Conservation (phyloP, 1,140 invertebrate genomes). For the Pachypeltis micranthus region DNA sequence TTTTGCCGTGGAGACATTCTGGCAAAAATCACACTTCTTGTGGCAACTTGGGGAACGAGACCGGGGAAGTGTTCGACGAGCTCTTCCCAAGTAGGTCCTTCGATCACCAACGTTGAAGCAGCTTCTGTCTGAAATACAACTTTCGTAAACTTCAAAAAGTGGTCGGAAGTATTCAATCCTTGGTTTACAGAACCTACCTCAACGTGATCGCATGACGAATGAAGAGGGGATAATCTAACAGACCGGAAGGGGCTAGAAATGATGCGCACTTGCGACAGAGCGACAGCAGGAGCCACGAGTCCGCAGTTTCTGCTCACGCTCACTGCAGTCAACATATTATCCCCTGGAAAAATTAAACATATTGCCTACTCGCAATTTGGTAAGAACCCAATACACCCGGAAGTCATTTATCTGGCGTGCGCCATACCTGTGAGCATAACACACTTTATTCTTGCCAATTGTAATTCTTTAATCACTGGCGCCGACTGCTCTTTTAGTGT, state of each 20-base stretch:
- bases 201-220: constrained; percentile 13
- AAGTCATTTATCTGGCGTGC: no score
- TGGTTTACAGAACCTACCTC: constrained; percentile 10
- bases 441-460: constrained; percentile 65
- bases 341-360: constrained; percentile 41
- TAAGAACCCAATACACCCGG: background rate
- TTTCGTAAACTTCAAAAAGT: background rate
- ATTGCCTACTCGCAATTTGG: background rate
- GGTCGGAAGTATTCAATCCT: no score
- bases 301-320: constrained; percentile 80
- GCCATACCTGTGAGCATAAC: constrained; percentile 79
- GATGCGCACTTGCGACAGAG: constrained; percentile 13
- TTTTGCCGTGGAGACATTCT: constrained; percentile 94
- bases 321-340: constrained; percentile 85
- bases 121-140: constrained; percentile 10
- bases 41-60: constrained; percentile 49
- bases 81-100: constrained; percentile 58
- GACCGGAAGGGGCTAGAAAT: background rate
- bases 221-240: constrained; percentile 9
- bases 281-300: constrained; percentile 38
- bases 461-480: constrained; percentile 58
- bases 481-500: constrained; percentile 72
- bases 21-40: constrained; percentile 75
- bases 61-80: constrained; percentile 53
- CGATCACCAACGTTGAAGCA: constrained; percentile 43